Base-by-base conservation (phyloP, 1,140 invertebrate species). In the Rhagoletis zephyria region DNA sequence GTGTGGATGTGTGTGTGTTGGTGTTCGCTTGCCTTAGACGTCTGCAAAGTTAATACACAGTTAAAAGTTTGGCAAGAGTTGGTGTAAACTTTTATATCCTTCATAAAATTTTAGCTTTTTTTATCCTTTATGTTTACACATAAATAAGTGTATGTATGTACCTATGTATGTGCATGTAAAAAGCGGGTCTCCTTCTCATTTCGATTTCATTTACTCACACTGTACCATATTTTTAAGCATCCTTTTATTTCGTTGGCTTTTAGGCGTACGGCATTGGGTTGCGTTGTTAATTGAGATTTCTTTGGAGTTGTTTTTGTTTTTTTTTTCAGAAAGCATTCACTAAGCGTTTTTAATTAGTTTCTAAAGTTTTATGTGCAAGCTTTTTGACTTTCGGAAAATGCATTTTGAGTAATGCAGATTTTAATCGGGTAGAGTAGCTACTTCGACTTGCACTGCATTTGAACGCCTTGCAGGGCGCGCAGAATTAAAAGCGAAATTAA, bases 61-160 rank as follows among this genome's bases (percentile, higher is more conserved):
- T 59, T 81, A 81, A 81, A 81, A 81, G 74, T 81, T 81, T 56
- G 45, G 74, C 74, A 56, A 81, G 74, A 81, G 74, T 56, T 81
- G 74, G 48, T 56, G 74, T 30, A 81, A 81, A 81, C 74, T 81
- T 81, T 81, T 59, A 81, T 81, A 81, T 81, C 74, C 74, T 81
- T 81, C 74, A 81, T 81, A 81, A 81, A 81, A 81, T 56, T 81
- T 51, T 48, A 74, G 67, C 67, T 74, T 81, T 81, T 81, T 56
- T 81, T 56, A 16, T 59, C 48, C 51, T 48, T 81, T 81, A 51
- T 19, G 51, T 56, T 7, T 48, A 19, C 74, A 81, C n/a, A 56
- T 30, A 81, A 51, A 81, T 81, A 30, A 30, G 1, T 30, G 30
- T 30, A 30, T 30, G 30, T 30, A 30, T 30, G 30, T 30, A 30